phyloP scores from a whole-genome alignment of 2,888 invertebrate species.

The Drosophila phalerata region DNA sequence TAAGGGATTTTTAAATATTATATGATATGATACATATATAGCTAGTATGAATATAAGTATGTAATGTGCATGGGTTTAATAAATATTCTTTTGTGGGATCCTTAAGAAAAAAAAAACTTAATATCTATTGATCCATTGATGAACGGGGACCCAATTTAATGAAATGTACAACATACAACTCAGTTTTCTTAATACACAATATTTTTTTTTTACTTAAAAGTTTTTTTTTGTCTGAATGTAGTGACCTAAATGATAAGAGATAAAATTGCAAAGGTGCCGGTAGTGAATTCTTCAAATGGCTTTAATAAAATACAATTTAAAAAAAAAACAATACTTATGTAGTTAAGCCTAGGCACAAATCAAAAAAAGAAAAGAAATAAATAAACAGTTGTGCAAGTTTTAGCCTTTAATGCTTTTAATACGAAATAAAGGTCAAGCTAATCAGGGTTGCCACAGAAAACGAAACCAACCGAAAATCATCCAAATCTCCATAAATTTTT shows the following conservation, averaged over 20 bases:
- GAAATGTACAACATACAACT: slow-evolving; percentile 11
- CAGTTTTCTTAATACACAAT: slow-evolving; percentile 19
- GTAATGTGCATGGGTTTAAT: not conserved
- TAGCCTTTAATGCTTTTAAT: slow-evolving; percentile 44
- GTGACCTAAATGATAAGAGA: slow-evolving; percentile 18
- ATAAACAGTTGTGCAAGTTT: slow-evolving; percentile 45
- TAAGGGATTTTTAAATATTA: not conserved
- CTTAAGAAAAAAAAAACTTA: not conserved
- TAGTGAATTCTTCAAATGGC: slow-evolving; percentile 82
- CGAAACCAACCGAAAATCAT: too few relatives aligned
- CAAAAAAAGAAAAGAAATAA: not conserved
- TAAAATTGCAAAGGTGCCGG: slow-evolving; percentile 70
- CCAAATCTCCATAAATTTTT: too few relatives aligned
- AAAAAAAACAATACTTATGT: slow-evolving; percentile 20
- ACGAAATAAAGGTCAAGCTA: slow-evolving; percentile 49
- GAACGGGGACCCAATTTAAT: slow-evolving; percentile 3
- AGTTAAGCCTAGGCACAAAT: slow-evolving; percentile 41
- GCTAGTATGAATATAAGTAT: not conserved
- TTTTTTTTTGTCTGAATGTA: slow-evolving; percentile 8
- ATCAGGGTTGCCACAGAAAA: too few relatives aligned
- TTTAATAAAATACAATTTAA: slow-evolving; percentile 75
- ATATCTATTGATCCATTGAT: not conserved
- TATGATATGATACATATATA: not conserved
- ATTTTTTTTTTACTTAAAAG: not conserved
- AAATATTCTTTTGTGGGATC: not conserved